Evolutionary conservation across 2,797 vertebrate genomes (phyloP).

Genomic region (Mustela erminea): DNA sequence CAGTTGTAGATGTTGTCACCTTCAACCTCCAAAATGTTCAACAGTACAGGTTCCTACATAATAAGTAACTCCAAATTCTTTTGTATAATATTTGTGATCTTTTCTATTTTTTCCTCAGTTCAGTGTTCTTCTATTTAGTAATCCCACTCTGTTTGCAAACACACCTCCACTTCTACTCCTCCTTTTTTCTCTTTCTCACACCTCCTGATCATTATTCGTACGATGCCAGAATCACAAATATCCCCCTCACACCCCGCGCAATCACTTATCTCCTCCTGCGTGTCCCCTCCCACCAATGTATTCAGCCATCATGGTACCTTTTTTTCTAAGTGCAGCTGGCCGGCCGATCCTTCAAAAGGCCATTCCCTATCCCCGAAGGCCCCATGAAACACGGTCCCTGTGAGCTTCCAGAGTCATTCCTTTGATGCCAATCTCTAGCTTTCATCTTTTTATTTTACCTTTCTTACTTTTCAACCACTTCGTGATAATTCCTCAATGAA

Average conservation of each 20-base stretch:
- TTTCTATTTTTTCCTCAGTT: not conserved
- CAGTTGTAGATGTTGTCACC: not conserved
- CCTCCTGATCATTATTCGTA: not conserved
- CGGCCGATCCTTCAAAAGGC: fast-evolving
- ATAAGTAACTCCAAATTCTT: not conserved
- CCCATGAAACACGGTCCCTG: not conserved
- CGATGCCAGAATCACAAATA: not conserved
- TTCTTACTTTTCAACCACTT: not conserved
- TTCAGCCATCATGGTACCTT: not conserved
- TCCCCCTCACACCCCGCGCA: fast-evolving
- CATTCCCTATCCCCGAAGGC: not conserved
- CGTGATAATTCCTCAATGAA: not conserved
- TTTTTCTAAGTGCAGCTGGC: not conserved
- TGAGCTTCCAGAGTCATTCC: not conserved
- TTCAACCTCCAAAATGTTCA: not conserved
- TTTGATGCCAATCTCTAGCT: not conserved
- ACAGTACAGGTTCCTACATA: not conserved
- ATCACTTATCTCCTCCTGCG: not conserved
- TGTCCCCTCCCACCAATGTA: fast-evolving
- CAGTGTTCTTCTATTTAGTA: not conserved
- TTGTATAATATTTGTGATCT: too few species aligned
- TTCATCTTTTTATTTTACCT: not conserved
- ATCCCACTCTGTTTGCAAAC: not conserved
- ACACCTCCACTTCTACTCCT: fast-evolving
- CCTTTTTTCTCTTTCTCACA: not conserved